Evolutionary conservation across 1,140 invertebrate genomes (phyloP).

Genomic region (Harlomillsia oculata): DNA sequence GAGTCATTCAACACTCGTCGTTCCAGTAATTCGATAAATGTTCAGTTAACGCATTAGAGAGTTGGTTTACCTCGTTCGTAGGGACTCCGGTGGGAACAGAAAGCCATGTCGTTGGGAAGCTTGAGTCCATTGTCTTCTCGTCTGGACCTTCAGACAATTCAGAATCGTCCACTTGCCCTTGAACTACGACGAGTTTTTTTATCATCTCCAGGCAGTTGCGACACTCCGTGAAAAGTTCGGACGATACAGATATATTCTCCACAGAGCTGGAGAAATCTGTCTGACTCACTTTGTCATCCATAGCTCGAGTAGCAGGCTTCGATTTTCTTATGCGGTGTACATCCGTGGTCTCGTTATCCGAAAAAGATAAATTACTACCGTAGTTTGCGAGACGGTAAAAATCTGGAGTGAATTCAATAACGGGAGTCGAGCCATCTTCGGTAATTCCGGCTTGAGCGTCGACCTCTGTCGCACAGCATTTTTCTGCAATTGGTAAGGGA

Average conservation of each 20-base stretch:
- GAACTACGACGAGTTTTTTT: constrained; percentile 24
- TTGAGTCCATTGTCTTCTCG: constrained; percentile 15
- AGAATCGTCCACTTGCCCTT: constrained; percentile 9
- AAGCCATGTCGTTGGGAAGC: constrained; percentile 26
- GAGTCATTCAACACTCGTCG: too few relatives aligned
- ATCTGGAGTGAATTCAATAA: constrained; percentile 34
- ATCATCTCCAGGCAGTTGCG: constrained; percentile 34
- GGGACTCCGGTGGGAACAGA: constrained; percentile 31
- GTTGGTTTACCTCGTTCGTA: constrained; percentile 25
- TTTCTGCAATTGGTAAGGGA: constrained; percentile 4
- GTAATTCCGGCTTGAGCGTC: neutral
- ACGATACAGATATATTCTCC: constrained; percentile 31
- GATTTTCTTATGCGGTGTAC: neutral
- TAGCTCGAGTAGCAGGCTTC: neutral
- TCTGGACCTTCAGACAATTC: neutral
- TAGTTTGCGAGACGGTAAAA: constrained; percentile 34
- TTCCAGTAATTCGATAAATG: too few relatives aligned
- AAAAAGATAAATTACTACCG: constrained; percentile 29
- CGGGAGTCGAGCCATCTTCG: constrained; percentile 17
- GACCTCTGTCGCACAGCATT: neutral
- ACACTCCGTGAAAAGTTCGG: constrained; percentile 32
- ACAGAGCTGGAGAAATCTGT: constrained; percentile 31
- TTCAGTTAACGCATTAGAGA: too few relatives aligned
- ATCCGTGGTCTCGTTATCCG: constrained; percentile 21
- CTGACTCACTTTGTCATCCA: constrained; percentile 35